Base-by-base conservation (phyloP, 1,140 invertebrate genomes). In the Linepithema humile region DNA sequence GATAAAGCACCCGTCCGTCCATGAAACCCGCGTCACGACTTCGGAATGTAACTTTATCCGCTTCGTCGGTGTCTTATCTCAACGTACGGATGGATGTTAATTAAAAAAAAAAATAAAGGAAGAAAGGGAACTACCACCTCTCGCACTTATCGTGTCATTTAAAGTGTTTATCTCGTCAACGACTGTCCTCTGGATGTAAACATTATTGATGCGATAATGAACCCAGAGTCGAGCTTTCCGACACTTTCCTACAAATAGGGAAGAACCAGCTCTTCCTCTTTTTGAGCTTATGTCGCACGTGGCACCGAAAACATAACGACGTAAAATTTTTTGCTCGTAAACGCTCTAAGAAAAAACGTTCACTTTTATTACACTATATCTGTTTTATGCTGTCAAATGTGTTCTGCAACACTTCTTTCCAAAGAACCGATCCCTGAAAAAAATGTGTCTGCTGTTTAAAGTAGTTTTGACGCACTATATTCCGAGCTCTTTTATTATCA, bases 181-280 rank as follows among this genome's bases (percentile, higher is more conserved):
- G 88, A 72, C 85, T 78, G 77, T 89, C 72, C 75, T 26, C 77
- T 40, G 50, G 82, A 83, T 89, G 88, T 89, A 85, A 89, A 89
- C 88, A 89, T 89, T 87, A 89, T 85, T 89, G 85, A 88, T 77
- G 65, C 87, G 88, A 89, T 89, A 89, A 80, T 78, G 32, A 60
- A 26, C 69, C 59, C 60, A 45, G 26, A 57, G 43, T 57, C 48
- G 70, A 89, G 82, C 75, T 89, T 84, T 89, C 48, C 60, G 70
- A 82, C 75, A 74, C 48, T 89, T 89, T 87, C 57, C 87, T 74
- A 88, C 86, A 72, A 85, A 85, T 82, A 69, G 59, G 83, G 64
- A 80, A 70, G 75, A 69, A 55, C 26, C 23, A 12, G 45, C 12
- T 15, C n/a, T 7, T 10, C n/a, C 43, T 40, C 23, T 26, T 20